Evolutionary conservation across 2,797 vertebrate species (phyloP).

Genomic region (Pitangus sulphuratus): DNA sequence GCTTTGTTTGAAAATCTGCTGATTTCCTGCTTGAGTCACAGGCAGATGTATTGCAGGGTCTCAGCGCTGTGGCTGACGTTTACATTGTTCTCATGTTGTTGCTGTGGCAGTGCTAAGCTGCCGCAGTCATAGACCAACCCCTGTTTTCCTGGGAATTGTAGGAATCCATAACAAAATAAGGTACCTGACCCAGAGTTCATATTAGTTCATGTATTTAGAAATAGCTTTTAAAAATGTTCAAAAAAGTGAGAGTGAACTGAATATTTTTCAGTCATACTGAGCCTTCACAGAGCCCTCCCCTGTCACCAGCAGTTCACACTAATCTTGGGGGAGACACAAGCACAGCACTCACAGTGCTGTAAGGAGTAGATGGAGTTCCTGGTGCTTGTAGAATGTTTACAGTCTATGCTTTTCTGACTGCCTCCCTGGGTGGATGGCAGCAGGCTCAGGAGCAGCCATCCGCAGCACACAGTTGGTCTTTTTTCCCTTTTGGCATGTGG

Average conservation of each 20-base stretch:
- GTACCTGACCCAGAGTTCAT: neutral
- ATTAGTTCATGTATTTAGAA: neutral
- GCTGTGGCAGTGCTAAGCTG: neutral
- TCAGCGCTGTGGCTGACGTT: neutral
- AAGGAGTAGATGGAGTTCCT: neutral
- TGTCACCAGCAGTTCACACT: neutral
- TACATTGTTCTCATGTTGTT: neutral
- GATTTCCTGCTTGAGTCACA: constrained; percentile 17
- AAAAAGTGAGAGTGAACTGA: neutral
- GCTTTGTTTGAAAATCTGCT: constrained; percentile 28
- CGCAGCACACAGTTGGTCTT: neutral
- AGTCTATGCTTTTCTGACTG: neutral
- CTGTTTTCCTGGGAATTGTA: neutral
- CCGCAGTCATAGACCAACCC: neutral
- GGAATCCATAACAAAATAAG: neutral
- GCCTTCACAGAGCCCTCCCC: neutral
- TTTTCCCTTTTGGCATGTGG: neutral
- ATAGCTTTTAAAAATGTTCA: neutral
- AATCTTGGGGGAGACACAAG: neutral
- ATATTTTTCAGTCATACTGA: neutral
- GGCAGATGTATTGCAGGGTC: neutral
- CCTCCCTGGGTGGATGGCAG: neutral
- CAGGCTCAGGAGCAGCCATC: fast-evolving
- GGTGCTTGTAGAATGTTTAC: neutral
- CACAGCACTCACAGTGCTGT: neutral